Evolutionary conservation across 2,797 vertebrate genomes (phyloP).

Genomic region (Cossypha polioptera): DNA sequence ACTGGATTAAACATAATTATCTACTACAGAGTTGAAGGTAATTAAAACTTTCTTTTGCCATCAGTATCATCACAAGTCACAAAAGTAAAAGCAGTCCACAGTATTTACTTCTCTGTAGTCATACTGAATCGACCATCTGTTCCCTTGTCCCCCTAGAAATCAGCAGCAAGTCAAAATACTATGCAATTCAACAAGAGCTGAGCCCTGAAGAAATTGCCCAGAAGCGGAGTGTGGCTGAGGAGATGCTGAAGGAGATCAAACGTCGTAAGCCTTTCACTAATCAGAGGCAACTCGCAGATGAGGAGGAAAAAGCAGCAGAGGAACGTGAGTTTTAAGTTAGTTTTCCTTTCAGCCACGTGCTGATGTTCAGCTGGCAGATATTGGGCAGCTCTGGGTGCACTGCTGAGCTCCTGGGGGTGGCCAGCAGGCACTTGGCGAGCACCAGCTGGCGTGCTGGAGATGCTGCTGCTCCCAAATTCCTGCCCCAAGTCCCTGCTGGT

Average conservation of each 20-base stretch:
- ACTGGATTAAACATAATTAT: background rate
- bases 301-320: conserved; percentile 82
- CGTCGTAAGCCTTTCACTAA: conserved; percentile 77
- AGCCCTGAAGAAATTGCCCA: conserved; percentile 78
- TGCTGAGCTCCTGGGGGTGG: background rate
- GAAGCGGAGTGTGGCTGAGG: conserved; percentile 75
- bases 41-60: background rate
- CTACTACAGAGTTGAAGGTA: background rate
- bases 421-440: background rate
- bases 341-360: background rate
- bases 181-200: conserved; percentile 84
- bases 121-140: background rate
- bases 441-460: background rate
- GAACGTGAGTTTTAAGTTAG: conserved; percentile 79
- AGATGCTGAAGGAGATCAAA: conserved; percentile 84
- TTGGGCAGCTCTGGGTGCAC: background rate
- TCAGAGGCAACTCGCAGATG: conserved; percentile 75
- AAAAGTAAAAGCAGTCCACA: background rate
- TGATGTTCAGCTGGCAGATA: background rate
- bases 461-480: background rate
- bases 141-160: conserved; percentile 79
- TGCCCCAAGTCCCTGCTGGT: background rate
- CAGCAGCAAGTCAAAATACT: conserved; percentile 87
- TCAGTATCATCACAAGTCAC: background rate
- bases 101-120: background rate